Conservation (phyloP, 2,888 invertebrate species). For the Dorcus hopei region DNA sequence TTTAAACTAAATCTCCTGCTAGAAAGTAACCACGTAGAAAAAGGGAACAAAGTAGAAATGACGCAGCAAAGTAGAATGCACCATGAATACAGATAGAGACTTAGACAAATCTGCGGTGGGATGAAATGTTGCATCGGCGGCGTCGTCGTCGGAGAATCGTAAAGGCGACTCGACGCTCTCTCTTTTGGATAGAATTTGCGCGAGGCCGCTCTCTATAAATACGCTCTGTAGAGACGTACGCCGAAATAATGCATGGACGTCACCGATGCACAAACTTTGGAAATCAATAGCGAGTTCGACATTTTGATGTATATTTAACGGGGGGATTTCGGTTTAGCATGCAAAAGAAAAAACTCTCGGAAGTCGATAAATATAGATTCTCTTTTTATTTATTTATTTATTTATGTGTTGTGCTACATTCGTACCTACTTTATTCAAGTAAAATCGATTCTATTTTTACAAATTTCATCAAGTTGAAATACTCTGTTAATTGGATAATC, state of each 20-base stretch:
- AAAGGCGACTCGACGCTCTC: conserved; percentile 26
- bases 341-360: no score
- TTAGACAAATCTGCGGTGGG: conserved; percentile 36
- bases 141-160: conserved; percentile 34
- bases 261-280: background rate
- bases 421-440: no score
- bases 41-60: conserved; percentile 17
- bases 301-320: no score
- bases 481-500: no score
- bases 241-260: conserved; percentile 1
- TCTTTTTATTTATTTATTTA: no score
- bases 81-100: conserved; percentile 37
- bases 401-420: no score
- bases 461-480: no score
- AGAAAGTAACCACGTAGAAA: conserved; percentile 9
- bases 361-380: no score
- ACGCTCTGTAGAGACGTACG: background rate
- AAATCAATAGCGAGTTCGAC: background rate
- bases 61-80: conserved; percentile 24
- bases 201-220: conserved; percentile 14
- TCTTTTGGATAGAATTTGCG: conserved; percentile 13
- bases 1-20: conserved; percentile 19
- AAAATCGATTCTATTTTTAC: no score
- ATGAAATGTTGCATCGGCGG: conserved; percentile 37
- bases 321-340: no score